These are phyloP conservation scores for Lithophane ornitopus DNA, from an alignment of 2,888 invertebrate genomes.

Conservation along the genomic window DNA sequence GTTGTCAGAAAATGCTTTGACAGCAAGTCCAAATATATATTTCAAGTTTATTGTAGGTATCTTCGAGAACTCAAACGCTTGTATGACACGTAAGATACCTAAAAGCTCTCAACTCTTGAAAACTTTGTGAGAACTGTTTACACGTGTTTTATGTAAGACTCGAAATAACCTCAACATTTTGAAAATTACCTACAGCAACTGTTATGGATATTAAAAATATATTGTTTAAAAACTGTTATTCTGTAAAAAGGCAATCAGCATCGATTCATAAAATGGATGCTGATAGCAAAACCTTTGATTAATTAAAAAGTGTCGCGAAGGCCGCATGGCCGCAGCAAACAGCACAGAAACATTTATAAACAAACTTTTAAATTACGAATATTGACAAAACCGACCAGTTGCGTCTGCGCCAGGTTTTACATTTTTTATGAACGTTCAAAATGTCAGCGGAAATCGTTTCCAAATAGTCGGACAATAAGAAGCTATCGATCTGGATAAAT, in stretches of 20 bases:
- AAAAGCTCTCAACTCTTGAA: slow-evolving; percentile 15
- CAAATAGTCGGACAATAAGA: slow-evolving; percentile 36
- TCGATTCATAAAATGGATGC: slow-evolving; percentile 14
- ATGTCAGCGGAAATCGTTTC: slow-evolving; percentile 31
- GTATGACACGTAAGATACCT: not conserved
- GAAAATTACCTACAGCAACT: not conserved
- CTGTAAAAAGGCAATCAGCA: too few relatives aligned
- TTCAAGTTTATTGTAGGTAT: slow-evolving; percentile 8
- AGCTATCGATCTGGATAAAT: slow-evolving; percentile 36
- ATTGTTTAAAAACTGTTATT: not conserved
- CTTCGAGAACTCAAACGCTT: not conserved
- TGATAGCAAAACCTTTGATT: slow-evolving; percentile 53
- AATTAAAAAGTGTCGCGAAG: slow-evolving; percentile 45
- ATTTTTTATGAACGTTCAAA: slow-evolving; percentile 46
- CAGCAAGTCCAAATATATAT: not conserved
- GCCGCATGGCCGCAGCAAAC: slow-evolving; percentile 10
- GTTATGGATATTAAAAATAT: not conserved
- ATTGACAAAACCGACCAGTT: slow-evolving; percentile 25
- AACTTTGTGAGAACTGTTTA: slow-evolving; percentile 5
- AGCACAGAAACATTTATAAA: slow-evolving; percentile 36
- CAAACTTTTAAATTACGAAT: slow-evolving; percentile 55
- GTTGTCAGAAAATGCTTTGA: slow-evolving; percentile 7
- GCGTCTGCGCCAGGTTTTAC: slow-evolving; percentile 17
- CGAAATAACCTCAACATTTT: not conserved
- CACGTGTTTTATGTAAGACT: slow-evolving; percentile 2